phyloP scores from a whole-genome alignment of 2,113 vertebrate species.

The Oreochromis spilurus region DNA sequence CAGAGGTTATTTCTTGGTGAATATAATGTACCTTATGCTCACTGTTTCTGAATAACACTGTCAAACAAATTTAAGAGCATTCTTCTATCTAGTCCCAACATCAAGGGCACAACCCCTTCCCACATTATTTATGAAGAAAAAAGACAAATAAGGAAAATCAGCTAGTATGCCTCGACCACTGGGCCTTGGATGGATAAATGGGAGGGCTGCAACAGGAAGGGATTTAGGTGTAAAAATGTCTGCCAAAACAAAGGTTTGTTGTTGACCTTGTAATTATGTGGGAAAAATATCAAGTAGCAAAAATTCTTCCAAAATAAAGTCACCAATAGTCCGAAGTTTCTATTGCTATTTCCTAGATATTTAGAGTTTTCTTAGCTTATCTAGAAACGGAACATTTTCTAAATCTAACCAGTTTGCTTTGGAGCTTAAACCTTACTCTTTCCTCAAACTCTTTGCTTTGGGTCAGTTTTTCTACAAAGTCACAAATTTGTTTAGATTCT shows the following conservation, averaged over 20 bases:
- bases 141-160: background rate
- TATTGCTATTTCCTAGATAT: background rate
- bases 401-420: accelerated
- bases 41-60: background rate
- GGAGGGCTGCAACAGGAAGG: background rate
- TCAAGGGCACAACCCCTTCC: accelerated
- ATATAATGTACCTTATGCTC: background rate
- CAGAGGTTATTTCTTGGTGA: background rate
- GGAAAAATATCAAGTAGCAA: accelerated
- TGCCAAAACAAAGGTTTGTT: background rate
- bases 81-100: background rate
- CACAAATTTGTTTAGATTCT: background rate
- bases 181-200: background rate
- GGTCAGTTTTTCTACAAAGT: background rate
- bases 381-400: background rate
- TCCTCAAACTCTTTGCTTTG: background rate
- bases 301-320: background rate
- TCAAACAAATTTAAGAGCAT: background rate
- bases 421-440: background rate
- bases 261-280: background rate
- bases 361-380: background rate
- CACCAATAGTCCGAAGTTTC: background rate
- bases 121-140: background rate
- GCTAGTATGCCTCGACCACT: accelerated
- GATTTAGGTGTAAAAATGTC: background rate